Evolutionary conservation across 2,888 invertebrate genomes (phyloP), one percentile per base, ranked within the genome.

Genomic region (Pachydiplax longipennis): DNA sequence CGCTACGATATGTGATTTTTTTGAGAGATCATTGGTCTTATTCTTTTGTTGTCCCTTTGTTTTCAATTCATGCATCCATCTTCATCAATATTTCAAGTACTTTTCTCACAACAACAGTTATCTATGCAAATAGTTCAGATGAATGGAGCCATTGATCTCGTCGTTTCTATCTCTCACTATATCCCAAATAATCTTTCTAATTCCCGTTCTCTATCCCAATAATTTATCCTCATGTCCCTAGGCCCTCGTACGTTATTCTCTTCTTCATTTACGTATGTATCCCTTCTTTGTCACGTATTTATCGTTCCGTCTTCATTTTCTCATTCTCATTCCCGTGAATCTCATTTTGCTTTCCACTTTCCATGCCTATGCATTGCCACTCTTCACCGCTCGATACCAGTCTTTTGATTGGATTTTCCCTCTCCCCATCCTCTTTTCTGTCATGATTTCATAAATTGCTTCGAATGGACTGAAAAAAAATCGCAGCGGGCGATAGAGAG

Each of bases 381-480:
- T 58, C 35, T 48, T 53, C 58, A 5, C 35, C 18, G 53, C 22
- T 37, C 61, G 15, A n/a, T 61, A 18, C 87, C 10, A 58, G 61
- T 35, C 61, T 58, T 61, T 87, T 65, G 87, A 87, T 87, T 87
- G 87, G 61, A 83, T 87, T 87, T 87, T 87, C 61, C 87, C 18
- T 61, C 37, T 25, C 25, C 12, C 73, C 18, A 18, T n/a, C 13
- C 61, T 61, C 73, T 25, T 25, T n/a, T 25, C n/a, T 58, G 61
- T 87, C 87, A 61, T 87, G 87, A 87, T 87, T 87, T 87, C 87
- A 87, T 87, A 87, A 87, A 87, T 87, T 87, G 87, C 40, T 61
- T 37, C 61, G 61, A 87, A 87, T 87, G 65, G 87, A 35, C 61
- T 37, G 61, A n/a, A 37, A n/a, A n/a, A 65, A 87, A 87, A 35